Base-by-base conservation (phyloP, 2,888 invertebrate species). In the Drosophila birchii region DNA sequence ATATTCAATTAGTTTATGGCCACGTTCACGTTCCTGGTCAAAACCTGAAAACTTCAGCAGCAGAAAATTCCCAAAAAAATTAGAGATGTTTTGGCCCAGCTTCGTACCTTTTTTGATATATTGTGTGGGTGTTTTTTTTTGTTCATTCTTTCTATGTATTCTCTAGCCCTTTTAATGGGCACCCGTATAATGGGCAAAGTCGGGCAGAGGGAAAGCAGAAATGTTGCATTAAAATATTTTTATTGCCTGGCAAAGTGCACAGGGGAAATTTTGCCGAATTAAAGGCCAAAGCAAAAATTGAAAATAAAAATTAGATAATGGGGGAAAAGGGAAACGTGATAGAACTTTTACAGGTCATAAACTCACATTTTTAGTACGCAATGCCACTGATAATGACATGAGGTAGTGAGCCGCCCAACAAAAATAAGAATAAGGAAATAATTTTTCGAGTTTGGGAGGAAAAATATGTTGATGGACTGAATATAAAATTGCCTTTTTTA, bases 1-100 rank as follows among this genome's bases (percentile, higher is more conserved):
- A 86, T 86, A 86, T 86, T 86, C 87, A 87, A 86, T 86, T 86
- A 86, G 86, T 86, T 86, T 86, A 86, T 84, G 86, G 72, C 84
- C 81, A 77, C 78, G 85, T 85, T 85, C 70, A 58, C 56, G 85
- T 84, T 80, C 47, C 57, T 56, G 51, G 72, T 26, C 70, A 54
- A 54, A 47, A 47, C 47, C 57, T 59, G 54, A 55, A 60, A 73
- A 61, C 36, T 47, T 66, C 53, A 55, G 54, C 60, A 58, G 63
- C 69, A 56, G 78, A 44, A 72, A 72, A 80, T 80, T 70, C 71
- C 73, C 44, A 63, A 63, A 83, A 81, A 81, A 69, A 69, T 66
- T 67, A 41, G 51, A 81, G 61, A 78, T 79, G 71, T 69, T 67
- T 79, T 60, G 69, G 66, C 75, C 75, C 71, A 68, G 71, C 64